Conservation (phyloP, 1,140 invertebrate species). For the Macrotrachela quadricornifera region DNA sequence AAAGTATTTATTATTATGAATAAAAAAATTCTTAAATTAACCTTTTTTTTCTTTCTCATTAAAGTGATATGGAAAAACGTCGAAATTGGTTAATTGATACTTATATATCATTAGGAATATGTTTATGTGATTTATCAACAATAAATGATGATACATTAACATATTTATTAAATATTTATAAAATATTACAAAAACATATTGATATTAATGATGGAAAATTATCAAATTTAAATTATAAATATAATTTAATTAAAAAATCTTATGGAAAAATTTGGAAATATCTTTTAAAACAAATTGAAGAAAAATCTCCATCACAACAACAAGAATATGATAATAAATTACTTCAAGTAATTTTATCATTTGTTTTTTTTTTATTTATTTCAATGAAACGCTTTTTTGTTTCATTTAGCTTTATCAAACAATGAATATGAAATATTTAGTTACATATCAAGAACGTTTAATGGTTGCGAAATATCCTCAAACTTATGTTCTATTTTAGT, state of each 20-base stretch:
- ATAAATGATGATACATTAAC: constrained; percentile 1
- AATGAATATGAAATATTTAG: no score
- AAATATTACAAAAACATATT: constrained; percentile 6
- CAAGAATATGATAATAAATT: constrained; percentile 40
- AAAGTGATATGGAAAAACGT: constrained; percentile 56
- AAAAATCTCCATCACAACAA: constrained; percentile 53
- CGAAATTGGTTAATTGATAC: constrained; percentile 53
- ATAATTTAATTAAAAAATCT: no score
- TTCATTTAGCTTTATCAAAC: no score
- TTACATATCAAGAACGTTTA: no score
- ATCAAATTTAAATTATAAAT: background rate
- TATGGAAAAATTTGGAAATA: constrained; percentile 57
- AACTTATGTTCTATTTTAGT: no score
- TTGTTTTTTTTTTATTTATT: no score
- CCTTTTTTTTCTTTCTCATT: constrained; percentile 12
- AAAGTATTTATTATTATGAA: constrained; percentile 44
- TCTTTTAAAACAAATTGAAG: constrained; percentile 51
- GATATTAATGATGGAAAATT: constrained; percentile 2
- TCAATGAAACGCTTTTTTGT: no score
- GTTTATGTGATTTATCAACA: constrained; percentile 35
- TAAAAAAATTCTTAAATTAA: constrained; percentile 32
- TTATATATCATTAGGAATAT: constrained; percentile 43
- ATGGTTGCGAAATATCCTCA: no score
- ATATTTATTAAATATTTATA: constrained; percentile 5
- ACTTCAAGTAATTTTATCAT: no score